phyloP scores from a whole-genome alignment of 2,113 vertebrate species.

The Neomonachus schauinslandi region DNA sequence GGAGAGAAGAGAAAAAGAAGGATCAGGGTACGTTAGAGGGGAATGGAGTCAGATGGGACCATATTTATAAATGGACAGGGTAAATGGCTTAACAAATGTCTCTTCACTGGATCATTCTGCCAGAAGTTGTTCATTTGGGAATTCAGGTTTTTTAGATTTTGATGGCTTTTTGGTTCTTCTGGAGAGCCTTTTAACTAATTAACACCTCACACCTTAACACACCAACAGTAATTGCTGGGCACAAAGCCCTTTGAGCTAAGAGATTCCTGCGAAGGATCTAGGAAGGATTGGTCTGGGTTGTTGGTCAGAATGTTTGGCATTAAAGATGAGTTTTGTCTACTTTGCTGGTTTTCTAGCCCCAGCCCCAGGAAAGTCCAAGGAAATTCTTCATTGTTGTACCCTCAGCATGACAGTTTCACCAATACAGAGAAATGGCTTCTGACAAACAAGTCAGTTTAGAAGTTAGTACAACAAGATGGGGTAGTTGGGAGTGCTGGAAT shows the following conservation, averaged over 20 bases:
- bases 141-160: not conserved
- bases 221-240: not conserved
- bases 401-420: not conserved
- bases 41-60: not conserved
- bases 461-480: not conserved
- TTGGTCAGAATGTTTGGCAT: not conserved
- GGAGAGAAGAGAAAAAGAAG: not conserved
- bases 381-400: not conserved
- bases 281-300: not conserved
- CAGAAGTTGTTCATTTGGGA: not conserved
- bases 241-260: not conserved
- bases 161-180: constrained; percentile 28
- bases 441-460: not conserved
- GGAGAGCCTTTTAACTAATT: constrained; percentile 2
- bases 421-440: not conserved
- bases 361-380: not conserved
- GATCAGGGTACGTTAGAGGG: not conserved
- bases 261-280: not conserved
- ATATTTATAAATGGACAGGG: not conserved
- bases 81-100: not conserved
- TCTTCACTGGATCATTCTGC: not conserved
- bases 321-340: not conserved
- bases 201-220: not conserved
- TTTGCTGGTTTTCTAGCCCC: not conserved
- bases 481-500: not conserved